Evolutionary conservation across 1,140 invertebrate species (phyloP), one percentile per base, ranked within the genome.

Genomic region (Oncopeltus fasciatus): DNA sequence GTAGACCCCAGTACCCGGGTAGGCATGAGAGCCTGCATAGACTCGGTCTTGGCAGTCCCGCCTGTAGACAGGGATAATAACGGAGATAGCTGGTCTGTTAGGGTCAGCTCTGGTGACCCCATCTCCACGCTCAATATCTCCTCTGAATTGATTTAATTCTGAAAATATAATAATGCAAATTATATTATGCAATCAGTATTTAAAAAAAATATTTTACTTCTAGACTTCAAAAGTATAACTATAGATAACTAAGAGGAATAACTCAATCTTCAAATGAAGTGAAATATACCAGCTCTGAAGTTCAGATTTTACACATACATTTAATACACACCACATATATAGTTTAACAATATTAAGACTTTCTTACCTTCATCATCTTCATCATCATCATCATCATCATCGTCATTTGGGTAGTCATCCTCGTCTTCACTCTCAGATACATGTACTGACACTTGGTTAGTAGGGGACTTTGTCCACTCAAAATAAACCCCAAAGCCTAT

Each of bases 401-500:
- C 87, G 59, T 87, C 85, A 58, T 86, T 82, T 33, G 90, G 88
- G 57, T 86, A 83, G 14, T 91, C 85, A 18, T 92, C 90, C 59
- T 95, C 92, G 66, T 94, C 91, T 69, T 93, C 92, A 61, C 86
- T 91, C 67, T 96, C 95, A 51, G 88, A 92, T 5, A 97, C 87
- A 69, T 92, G 84, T 63, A 95, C 82, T 28, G 90, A 86, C 20
- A 94, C 85, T 60, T 92, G 86, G 69, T 85, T 88, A 27, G 87
- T 84, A 21, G 81, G 80, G 14, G 86, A 87, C 69, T 91, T 90
- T 2, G 84, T 90, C 94, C 95, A 99, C 76, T 99, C 96, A 74
- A 99, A 99, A 73, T 90, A 97, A 47, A 99, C 83, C 5, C 96
- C 97, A 77, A 99, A 99, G 56, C 95, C 96, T 69, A 99, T 93